phyloP scores from a whole-genome alignment of 2,797 vertebrate species.

The Phrynocephalus forsythii region DNA sequence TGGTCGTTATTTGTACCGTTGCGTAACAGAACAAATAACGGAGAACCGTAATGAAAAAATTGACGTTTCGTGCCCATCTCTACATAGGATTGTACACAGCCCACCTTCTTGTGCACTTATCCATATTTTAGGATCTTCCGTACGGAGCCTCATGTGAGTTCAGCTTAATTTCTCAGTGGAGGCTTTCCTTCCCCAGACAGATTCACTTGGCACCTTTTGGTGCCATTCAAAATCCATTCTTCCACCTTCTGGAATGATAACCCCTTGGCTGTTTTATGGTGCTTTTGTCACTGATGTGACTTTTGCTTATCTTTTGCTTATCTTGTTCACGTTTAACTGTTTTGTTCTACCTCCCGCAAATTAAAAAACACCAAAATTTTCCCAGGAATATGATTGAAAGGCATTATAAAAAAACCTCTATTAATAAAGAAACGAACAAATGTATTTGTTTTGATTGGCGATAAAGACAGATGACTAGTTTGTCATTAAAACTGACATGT shows the following conservation, averaged over 20 bases:
- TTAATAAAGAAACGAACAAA: neutral
- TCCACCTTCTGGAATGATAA: neutral
- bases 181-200: neutral
- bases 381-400: neutral
- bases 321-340: neutral
- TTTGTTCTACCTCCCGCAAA: neutral
- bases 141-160: neutral
- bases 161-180: neutral
- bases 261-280: neutral
- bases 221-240: neutral
- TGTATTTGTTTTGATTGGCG: neutral
- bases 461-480: neutral
- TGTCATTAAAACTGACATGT: neutral
- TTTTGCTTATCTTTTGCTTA: neutral
- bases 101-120: neutral
- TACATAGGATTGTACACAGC: neutral
- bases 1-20: no score
- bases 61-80: no score
- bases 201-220: neutral
- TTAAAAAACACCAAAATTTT: neutral
- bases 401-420: neutral
- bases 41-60: no score
- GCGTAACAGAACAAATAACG: no score
- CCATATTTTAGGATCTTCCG: neutral
- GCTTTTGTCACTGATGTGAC: neutral